Evolutionary conservation across 2,888 invertebrate species (phyloP).

Genomic region (Desoria tigrina): DNA sequence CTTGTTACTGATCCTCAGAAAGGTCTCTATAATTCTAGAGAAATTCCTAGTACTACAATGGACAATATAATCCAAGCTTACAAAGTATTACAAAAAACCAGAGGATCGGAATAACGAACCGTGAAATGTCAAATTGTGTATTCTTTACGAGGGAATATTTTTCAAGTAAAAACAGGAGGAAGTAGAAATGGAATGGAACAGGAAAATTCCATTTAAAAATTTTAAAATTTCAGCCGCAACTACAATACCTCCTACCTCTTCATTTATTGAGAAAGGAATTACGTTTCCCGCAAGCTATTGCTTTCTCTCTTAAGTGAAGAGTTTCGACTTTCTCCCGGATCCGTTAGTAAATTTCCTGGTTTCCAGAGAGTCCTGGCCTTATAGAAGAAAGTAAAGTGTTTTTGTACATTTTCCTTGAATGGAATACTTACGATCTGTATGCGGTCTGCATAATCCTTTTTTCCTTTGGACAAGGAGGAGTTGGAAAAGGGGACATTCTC

Average conservation of each 20-base stretch:
- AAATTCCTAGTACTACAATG: too few relatives aligned
- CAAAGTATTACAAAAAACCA: too few relatives aligned
- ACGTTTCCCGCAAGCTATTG: neutral
- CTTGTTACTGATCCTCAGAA: too few relatives aligned
- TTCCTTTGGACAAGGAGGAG: neutral
- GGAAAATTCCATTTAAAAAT: slow-evolving; percentile 17
- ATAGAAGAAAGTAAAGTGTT: slow-evolving; percentile 1
- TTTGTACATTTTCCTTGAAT: slow-evolving; percentile 3
- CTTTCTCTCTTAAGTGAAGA: neutral
- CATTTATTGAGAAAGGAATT: neutral
- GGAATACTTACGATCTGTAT: slow-evolving; percentile 6
- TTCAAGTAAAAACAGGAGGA: neutral
- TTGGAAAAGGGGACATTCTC: neutral
- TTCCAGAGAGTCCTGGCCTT: neutral
- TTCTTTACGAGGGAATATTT: slow-evolving; percentile 11
- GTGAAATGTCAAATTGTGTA: slow-evolving; percentile 21
- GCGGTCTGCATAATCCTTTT: neutral
- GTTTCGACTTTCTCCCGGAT: neutral
- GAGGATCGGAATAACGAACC: slow-evolving; percentile 17
- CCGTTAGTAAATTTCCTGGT: neutral
- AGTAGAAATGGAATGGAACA: slow-evolving; percentile 4
- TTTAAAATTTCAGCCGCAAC: slow-evolving; percentile 13
- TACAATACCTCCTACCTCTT: neutral
- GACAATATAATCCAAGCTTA: too few relatives aligned
- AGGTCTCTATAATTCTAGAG: too few relatives aligned